Percentiles rank a stretch among this genome's conserved stretches.
These are phyloP conservation scores for Calliphora vomitoria DNA, from an alignment of 2,888 invertebrate species.

Conservation along the genomic window DNA sequence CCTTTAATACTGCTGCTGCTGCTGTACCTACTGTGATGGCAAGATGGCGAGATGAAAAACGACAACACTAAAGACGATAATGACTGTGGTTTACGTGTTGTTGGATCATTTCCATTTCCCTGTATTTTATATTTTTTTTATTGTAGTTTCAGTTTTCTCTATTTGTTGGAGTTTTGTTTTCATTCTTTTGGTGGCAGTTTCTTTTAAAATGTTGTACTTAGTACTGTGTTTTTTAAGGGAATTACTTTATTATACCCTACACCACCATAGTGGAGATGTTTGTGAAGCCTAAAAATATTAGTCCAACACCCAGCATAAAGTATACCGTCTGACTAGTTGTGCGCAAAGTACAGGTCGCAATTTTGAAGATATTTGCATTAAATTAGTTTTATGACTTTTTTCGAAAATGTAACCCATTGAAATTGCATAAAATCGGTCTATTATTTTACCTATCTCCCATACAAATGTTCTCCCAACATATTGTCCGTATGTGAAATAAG, in stretches of 20 bases:
- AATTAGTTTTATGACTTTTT: too few species aligned
- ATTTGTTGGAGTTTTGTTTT: slow-evolving; percentile 8
- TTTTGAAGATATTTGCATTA: too few species aligned
- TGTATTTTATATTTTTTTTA: slow-evolving; percentile 34
- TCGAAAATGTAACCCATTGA: too few species aligned
- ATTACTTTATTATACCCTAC: slow-evolving; percentile 36
- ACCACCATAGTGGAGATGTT: too few species aligned
- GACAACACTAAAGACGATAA: slow-evolving; percentile 33
- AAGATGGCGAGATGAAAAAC: slow-evolving; percentile 14
- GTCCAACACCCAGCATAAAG: too few species aligned
- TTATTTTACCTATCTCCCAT: too few species aligned
- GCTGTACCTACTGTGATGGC: neutral
- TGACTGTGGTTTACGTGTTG: slow-evolving; percentile 62
- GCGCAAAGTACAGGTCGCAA: too few species aligned
- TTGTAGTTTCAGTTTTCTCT: slow-evolving; percentile 21
- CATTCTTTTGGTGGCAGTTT: slow-evolving; percentile 34
- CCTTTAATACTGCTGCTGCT: neutral
- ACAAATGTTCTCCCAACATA: too few species aligned
- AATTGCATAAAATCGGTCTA: too few species aligned
- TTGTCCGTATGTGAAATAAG: too few species aligned
- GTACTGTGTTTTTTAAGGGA: slow-evolving; percentile 28
- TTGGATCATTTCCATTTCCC: slow-evolving; percentile 29
- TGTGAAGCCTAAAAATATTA: too few species aligned
- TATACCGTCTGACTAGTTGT: too few species aligned
- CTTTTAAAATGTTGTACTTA: neutral